Evolutionary conservation across 2,888 invertebrate genomes (phyloP).

Genomic region (Cinara cedri): DNA sequence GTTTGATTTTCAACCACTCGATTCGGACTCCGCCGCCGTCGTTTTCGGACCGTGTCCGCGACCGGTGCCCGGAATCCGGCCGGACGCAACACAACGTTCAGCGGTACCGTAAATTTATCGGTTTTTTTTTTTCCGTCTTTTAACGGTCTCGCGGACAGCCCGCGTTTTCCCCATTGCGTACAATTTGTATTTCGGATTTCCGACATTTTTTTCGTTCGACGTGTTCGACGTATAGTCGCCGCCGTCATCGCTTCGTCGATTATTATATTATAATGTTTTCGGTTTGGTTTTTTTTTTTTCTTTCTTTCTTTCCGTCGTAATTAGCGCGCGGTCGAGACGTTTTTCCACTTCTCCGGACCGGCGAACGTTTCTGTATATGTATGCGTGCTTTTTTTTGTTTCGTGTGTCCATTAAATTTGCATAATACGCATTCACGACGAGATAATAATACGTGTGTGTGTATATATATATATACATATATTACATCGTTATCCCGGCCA

Average conservation of each 20-base stretch:
- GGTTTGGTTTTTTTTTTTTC: too few species aligned
- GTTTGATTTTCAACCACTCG: too few species aligned
- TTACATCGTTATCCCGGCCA: too few species aligned
- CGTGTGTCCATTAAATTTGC: slow-evolving; percentile 23
- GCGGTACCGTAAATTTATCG: not conserved
- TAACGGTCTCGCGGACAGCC: not conserved
- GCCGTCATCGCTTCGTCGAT: too few species aligned
- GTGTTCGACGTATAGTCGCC: too few species aligned
- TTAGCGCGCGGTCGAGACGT: not conserved
- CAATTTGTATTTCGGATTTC: not conserved
- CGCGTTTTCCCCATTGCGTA: too few species aligned
- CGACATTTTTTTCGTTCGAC: too few species aligned
- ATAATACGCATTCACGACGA: not conserved
- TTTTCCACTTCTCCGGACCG: not conserved
- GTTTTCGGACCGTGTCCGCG: not conserved
- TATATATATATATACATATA: not conserved
- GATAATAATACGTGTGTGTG: not conserved
- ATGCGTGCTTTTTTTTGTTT: too few species aligned
- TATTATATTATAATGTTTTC: too few species aligned
- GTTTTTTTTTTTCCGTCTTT: not conserved
- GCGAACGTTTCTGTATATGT: too few species aligned
- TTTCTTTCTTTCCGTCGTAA: not conserved
- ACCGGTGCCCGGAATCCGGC: slow-evolving; percentile 25
- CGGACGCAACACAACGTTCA: slow-evolving; percentile 47
- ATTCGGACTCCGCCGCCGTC: too few species aligned